phyloP scores from a whole-genome alignment of 64 coral and sea anemone species.

The Platygyra sinensis region DNA sequence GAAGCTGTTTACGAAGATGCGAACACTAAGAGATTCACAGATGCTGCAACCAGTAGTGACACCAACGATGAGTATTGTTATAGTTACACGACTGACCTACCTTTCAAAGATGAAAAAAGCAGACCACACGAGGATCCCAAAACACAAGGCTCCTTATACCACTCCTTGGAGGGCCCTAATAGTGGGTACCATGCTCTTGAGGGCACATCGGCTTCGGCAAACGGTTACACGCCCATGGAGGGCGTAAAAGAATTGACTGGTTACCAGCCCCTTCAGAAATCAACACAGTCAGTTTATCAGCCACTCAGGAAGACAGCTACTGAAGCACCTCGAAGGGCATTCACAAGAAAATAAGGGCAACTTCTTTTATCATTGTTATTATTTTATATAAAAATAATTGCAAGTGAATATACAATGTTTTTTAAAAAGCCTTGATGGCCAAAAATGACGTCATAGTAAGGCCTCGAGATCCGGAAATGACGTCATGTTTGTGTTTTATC shows the following conservation, averaged over 20 bases:
- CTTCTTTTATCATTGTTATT: not conserved
- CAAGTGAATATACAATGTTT: not conserved
- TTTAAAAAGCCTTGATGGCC: no score
- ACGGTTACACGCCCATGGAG: not conserved
- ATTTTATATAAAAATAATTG: not conserved
- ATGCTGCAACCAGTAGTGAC: not conserved
- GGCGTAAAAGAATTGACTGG: not conserved
- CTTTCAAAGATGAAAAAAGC: not conserved
- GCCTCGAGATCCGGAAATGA: not conserved
- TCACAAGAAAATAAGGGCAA: not conserved
- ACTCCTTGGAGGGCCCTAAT: not conserved
- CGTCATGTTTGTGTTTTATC: no score
- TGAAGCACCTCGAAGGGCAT: not conserved
- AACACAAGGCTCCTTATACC: not conserved
- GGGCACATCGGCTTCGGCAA: not conserved
- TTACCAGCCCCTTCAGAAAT: not conserved
- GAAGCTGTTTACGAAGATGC: not conserved
- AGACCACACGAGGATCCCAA: not conserved
- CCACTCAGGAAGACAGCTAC: not conserved
- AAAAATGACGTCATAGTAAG: no score
- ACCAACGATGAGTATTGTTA: not conserved
- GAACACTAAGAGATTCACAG: not conserved
- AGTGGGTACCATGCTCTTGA: not conserved
- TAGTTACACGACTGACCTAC: slow-evolving; percentile 3
- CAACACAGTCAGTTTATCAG: slow-evolving; percentile 1